phyloP scores from a whole-genome alignment of 37 sponge, comb jelly and placozoan genomes.

The Mnemiopsis leidyi region DNA sequence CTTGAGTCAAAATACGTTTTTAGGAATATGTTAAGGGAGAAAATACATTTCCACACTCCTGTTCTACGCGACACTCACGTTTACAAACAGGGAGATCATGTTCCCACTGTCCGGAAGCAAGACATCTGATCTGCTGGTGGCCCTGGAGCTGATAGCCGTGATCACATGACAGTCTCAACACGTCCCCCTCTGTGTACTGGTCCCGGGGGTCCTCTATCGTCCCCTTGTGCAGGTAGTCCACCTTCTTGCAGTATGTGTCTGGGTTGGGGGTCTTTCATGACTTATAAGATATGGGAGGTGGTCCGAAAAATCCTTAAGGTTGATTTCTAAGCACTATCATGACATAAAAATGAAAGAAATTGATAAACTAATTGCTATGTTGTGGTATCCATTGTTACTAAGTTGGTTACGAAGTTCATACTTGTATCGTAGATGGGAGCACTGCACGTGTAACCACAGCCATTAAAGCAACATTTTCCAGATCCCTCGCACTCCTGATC shows the following conservation, averaged over 20 bases:
- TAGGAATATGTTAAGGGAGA: too few relatives aligned
- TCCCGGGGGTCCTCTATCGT: not conserved
- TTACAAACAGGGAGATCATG: not conserved
- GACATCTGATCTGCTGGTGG: not conserved
- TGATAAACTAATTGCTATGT: not conserved
- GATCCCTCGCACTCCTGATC: not conserved
- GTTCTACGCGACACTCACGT: slow-evolving; percentile 26
- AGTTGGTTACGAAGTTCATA: not conserved
- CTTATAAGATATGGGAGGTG: too few relatives aligned
- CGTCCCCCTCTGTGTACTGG: not conserved
- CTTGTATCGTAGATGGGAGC: not conserved
- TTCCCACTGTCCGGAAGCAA: not conserved
- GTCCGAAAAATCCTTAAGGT: too few relatives aligned
- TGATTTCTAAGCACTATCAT: too few relatives aligned
- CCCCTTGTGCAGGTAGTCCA: not conserved
- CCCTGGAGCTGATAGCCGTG: not conserved
- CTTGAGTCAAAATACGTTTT: too few relatives aligned
- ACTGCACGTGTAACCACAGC: slow-evolving; percentile 18
- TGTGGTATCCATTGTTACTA: not conserved
- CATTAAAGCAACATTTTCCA: slow-evolving; percentile 37
- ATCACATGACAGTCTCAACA: not conserved
- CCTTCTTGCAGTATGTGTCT: slow-evolving; percentile 4
- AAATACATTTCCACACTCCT: too few relatives aligned
- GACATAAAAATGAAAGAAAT: too few relatives aligned
- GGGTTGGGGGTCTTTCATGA: too few relatives aligned